Evolutionary conservation across 2,888 invertebrate genomes (phyloP).

Genomic region (Drosophila borealis): DNA sequence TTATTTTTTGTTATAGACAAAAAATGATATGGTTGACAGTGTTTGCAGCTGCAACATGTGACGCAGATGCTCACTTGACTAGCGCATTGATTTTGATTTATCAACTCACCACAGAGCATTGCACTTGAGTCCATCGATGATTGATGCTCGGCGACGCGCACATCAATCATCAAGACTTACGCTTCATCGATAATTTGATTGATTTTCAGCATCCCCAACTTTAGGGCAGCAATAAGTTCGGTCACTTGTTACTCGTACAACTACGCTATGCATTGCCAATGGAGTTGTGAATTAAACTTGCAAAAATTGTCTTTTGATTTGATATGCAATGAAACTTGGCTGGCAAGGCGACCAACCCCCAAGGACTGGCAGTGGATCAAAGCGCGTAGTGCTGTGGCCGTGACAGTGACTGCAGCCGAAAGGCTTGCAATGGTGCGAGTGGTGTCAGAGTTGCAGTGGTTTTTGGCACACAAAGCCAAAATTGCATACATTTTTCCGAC

Average conservation of each 20-base stretch:
- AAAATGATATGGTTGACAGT: background rate
- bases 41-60: slow-evolving; percentile 2
- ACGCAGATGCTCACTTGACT: slow-evolving; percentile 18
- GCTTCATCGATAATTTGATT: slow-evolving; percentile 54
- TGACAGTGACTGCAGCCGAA: slow-evolving; percentile 33
- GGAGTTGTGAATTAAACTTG: slow-evolving; percentile 3
- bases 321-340: slow-evolving; percentile 41
- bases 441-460: slow-evolving; percentile 39
- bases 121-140: slow-evolving; percentile 42
- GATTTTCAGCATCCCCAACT: slow-evolving; percentile 33
- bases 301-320: slow-evolving; percentile 43
- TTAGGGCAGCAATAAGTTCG: background rate
- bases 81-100: slow-evolving; percentile 39
- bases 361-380: slow-evolving; percentile 30
- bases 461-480: slow-evolving; percentile 39
- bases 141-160: slow-evolving; percentile 48
- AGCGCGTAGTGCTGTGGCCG: slow-evolving; percentile 58
- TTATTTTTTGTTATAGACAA: background rate
- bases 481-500: slow-evolving; percentile 38
- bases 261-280: slow-evolving; percentile 13
- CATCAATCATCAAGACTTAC: slow-evolving; percentile 52
- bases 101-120: slow-evolving; percentile 33
- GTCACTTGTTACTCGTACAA: background rate
- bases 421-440: slow-evolving; percentile 13
- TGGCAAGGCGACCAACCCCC: slow-evolving; percentile 9